A percentile compares a stretch with the other conserved stretches of the same genome.
Evolutionary conservation across 2,797 vertebrate species (phyloP).

Genomic region (Anguilla anguilla): DNA sequence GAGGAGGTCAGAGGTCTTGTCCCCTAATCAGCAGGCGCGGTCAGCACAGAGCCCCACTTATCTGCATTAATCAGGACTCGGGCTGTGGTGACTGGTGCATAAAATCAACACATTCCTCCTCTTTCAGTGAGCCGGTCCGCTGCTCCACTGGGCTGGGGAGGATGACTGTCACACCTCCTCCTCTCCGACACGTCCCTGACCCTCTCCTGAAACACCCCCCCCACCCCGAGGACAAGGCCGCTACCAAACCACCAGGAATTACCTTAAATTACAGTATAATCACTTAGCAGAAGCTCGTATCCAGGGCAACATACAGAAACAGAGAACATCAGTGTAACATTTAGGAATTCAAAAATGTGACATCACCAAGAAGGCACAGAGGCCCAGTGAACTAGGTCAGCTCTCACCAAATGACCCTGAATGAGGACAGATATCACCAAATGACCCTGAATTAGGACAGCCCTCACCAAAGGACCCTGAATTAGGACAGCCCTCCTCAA

Average conservation of each 20-base stretch:
- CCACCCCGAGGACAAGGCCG: background rate
- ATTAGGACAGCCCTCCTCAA: too few relatives aligned
- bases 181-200: background rate
- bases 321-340: too few relatives aligned
- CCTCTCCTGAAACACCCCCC: background rate
- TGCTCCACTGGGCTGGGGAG: background rate
- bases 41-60: background rate
- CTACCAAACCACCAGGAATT: background rate
- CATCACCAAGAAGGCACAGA: too few relatives aligned
- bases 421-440: background rate
- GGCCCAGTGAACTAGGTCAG: too few relatives aligned
- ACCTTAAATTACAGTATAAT: too few relatives aligned
- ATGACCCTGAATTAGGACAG: too few relatives aligned
- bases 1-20: too few relatives aligned
- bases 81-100: background rate
- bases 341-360: too few relatives aligned
- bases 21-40: too few relatives aligned
- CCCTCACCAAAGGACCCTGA: too few relatives aligned
- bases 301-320: too few relatives aligned
- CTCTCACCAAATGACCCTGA: background rate
- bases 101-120: conserved; percentile 3
- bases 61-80: background rate
- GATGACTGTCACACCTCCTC: background rate
- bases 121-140: background rate
- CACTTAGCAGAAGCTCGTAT: too few relatives aligned